These are phyloP conservation scores for Lasiurus borealis DNA, from an alignment of 2,113 vertebrate genomes.

Conservation along the genomic window DNA sequence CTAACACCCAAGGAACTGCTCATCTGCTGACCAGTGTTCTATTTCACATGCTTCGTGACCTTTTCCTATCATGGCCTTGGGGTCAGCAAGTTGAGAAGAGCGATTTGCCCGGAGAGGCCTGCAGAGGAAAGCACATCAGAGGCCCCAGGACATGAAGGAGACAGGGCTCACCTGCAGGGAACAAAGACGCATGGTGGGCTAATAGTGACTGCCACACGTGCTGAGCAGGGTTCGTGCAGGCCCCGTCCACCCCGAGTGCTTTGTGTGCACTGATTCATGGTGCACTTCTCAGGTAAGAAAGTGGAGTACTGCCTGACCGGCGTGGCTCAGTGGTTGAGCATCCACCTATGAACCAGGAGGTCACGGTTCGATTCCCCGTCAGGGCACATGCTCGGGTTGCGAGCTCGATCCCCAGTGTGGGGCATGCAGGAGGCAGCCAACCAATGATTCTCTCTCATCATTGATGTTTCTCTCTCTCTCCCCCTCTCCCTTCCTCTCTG, in stretches of 20 bases:
- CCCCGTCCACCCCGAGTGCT: background rate
- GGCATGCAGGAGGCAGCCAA: too few relatives aligned
- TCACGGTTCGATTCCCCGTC: too few relatives aligned
- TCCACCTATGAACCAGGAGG: too few relatives aligned
- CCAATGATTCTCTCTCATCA: too few relatives aligned
- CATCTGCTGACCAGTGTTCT: background rate
- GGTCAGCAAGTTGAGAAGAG: background rate
- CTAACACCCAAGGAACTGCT: background rate
- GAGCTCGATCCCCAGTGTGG: too few relatives aligned
- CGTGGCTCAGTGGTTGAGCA: too few relatives aligned
- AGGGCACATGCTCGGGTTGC: too few relatives aligned
- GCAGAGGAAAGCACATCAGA: background rate
- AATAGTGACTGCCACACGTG: background rate
- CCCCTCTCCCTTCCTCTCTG: too few relatives aligned
- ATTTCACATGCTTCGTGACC: background rate
- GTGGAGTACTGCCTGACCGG: background rate
- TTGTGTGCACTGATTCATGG: fast-evolving
- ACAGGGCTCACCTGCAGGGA: background rate
- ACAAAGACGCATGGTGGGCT: background rate
- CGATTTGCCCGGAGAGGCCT: conserved; percentile 3
- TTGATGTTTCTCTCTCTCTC: too few relatives aligned
- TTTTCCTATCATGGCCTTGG: background rate
- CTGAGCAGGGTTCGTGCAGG: background rate
- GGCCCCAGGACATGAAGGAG: background rate
- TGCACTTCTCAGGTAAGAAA: background rate